Base-by-base conservation (phyloP, 2,113 vertebrate genomes). In the Irena cyanogastra region DNA sequence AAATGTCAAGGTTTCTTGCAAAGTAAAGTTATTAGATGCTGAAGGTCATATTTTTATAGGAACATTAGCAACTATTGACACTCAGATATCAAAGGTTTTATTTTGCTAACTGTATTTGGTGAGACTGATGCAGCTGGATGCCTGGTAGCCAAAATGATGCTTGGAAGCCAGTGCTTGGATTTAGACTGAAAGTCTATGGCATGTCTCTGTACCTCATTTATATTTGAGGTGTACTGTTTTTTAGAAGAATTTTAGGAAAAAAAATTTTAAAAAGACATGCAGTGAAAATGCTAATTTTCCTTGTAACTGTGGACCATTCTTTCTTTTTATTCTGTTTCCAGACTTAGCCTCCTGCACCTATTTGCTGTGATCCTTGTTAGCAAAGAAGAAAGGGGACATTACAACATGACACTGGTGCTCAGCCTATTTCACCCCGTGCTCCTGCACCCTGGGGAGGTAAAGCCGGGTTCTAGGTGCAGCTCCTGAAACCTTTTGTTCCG, bases 211-310 rank as follows among this genome's bases (percentile, higher is more conserved):
- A 37, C 28, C 45, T 63, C 4, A 39, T 74, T 65, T 83, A n/a
- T 33, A 53, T 15, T 16, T 60, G 10, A 47, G 13, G 9, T 30
- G 1, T 31, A 54, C 39, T 64, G 22, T 64, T 75, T 82, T 84
- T 47, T 68, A 9, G 7, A 81, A 28, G 69, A 81, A 92, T 83
- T 13, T 6, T 19, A n/a, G 16, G 8, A 21, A 47, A 28, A 54
- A 19, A 4, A 41, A 7, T 5, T 7, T 0, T 10, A 17, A 85
- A 63, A 71, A 44, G 0, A 1, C 4, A 14, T 44, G 2, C 9
- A 72, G 64, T 44, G 3, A 54, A 85, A 78, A 47, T 10, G 3
- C 9, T 71, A 20, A n/a, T 82, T 84, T 82, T 47, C 22, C 11
- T 44, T 71, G 13, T 21, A 42, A 18, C 4, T 52, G 14, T 41